Conservation (phyloP, 1,140 invertebrate species). For the Euglossa dilemma region DNA sequence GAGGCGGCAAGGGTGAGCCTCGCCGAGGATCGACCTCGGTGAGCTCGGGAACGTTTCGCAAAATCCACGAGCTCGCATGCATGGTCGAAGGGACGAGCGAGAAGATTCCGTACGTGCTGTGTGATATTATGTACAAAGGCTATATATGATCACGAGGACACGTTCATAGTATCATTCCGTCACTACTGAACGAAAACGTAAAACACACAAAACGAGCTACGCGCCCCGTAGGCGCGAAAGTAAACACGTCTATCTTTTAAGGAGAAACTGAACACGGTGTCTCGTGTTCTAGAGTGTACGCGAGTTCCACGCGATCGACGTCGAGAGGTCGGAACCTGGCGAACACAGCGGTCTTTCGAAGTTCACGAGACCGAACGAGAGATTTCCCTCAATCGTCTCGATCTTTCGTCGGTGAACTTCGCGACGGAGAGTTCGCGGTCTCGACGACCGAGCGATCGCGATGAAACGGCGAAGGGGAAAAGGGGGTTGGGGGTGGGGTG, state of each 20-base stretch:
- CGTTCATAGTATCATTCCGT: constrained; percentile 13
- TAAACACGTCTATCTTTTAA: background rate
- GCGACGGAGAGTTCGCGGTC: background rate
- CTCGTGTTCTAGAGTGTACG: background rate
- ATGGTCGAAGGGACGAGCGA: constrained; percentile 45
- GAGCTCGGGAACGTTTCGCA: background rate
- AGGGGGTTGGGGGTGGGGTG: too few species aligned
- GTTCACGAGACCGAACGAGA: background rate
- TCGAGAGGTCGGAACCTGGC: background rate
- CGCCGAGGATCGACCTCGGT: background rate
- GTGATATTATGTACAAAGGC: constrained; percentile 43
- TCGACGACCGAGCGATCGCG: constrained; percentile 6
- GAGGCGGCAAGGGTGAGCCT: background rate
- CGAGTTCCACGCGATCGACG: background rate
- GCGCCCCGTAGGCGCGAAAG: background rate
- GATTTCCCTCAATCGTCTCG: too few species aligned
- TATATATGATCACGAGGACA: constrained; percentile 33
- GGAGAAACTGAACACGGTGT: constrained; percentile 1
- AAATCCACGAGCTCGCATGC: constrained; percentile 61
- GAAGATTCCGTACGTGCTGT: constrained; percentile 53
- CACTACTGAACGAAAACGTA: constrained; percentile 34
- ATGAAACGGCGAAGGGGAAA: background rate
- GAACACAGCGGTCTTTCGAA: background rate
- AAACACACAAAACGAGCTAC: constrained; percentile 43
- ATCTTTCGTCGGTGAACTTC: background rate